Conservation (phyloP, 1,140 invertebrate genomes). For the Microplitis mediator region DNA sequence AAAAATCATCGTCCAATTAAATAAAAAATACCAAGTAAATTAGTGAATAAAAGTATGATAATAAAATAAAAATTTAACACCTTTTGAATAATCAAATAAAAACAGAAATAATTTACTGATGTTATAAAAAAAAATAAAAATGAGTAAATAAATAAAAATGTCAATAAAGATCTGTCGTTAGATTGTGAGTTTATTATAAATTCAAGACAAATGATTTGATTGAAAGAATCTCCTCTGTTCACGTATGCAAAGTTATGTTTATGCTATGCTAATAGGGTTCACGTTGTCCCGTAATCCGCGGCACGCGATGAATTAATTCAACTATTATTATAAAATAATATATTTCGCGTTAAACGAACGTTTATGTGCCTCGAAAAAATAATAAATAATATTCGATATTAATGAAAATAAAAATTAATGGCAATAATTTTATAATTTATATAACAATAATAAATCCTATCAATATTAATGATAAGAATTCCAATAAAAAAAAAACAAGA, state of each 20-base stretch:
- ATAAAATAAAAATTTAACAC: too few species aligned
- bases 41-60: too few species aligned
- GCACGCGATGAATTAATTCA: slow-evolving; percentile 27
- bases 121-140: neutral
- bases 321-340: neutral
- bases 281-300: slow-evolving; percentile 15
- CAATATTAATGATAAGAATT: too few species aligned
- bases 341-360: neutral
- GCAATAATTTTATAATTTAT: too few species aligned
- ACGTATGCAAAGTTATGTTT: slow-evolving; percentile 28
- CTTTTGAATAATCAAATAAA: neutral
- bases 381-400: neutral
- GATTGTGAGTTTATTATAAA: neutral
- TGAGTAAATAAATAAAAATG: too few species aligned
- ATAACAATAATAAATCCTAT: too few species aligned
- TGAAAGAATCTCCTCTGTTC: slow-evolving; percentile 16
- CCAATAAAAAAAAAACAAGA: too few species aligned
- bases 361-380: neutral
- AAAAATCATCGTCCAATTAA: too few species aligned
- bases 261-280: slow-evolving; percentile 22
- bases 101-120: neutral
- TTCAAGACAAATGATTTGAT: slow-evolving; percentile 17
- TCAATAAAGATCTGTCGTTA: too few species aligned
- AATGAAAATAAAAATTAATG: too few species aligned
- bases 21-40: too few species aligned